Evolutionary conservation across 2,888 invertebrate species (phyloP).

Genomic region (Harpalus rubripes): DNA sequence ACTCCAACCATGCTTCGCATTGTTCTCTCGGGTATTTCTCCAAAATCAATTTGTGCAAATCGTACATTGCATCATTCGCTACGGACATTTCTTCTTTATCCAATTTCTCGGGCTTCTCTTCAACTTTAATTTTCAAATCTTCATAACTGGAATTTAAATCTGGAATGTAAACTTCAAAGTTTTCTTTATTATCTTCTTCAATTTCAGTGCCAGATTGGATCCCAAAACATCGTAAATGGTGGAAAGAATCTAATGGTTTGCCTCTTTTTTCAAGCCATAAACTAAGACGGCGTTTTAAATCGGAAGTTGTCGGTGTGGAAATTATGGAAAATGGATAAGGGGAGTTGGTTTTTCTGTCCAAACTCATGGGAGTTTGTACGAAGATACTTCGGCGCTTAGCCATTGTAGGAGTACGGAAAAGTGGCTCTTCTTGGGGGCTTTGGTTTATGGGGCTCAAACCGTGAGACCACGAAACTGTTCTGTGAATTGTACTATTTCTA

Average conservation of each 20-base stretch:
- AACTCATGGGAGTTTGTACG: slow-evolving; percentile 73
- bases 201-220: slow-evolving; percentile 71
- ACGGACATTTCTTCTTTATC: slow-evolving; percentile 69
- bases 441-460: slow-evolving; percentile 37
- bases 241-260: slow-evolving; percentile 78
- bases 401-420: slow-evolving; percentile 75
- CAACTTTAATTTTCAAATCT: slow-evolving; percentile 70
- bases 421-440: slow-evolving; percentile 71
- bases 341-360: slow-evolving; percentile 68
- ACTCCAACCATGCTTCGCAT: slow-evolving; percentile 80
- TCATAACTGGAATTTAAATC: slow-evolving; percentile 75
- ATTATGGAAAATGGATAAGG: slow-evolving; percentile 71
- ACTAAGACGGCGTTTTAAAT: slow-evolving; percentile 77
- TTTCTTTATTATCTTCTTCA: slow-evolving; percentile 80
- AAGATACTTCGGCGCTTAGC: slow-evolving; percentile 73
- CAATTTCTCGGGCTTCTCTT: slow-evolving; percentile 68
- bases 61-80: slow-evolving; percentile 78
- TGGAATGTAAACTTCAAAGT: slow-evolving; percentile 75
- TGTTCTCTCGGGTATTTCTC: slow-evolving; percentile 81
- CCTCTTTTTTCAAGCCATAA: slow-evolving; percentile 80
- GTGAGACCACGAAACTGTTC: slow-evolving; percentile 73
- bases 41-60: slow-evolving; percentile 78
- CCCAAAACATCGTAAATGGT: slow-evolving; percentile 80
- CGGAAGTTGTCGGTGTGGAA: slow-evolving; percentile 69
- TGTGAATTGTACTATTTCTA: slow-evolving; percentile 73